Percentiles rank a stretch among this genome's conserved stretches.
These are phyloP conservation scores for Eupithecia tripunctaria DNA, from an alignment of 2,888 invertebrate genomes.

Conservation along the genomic window DNA sequence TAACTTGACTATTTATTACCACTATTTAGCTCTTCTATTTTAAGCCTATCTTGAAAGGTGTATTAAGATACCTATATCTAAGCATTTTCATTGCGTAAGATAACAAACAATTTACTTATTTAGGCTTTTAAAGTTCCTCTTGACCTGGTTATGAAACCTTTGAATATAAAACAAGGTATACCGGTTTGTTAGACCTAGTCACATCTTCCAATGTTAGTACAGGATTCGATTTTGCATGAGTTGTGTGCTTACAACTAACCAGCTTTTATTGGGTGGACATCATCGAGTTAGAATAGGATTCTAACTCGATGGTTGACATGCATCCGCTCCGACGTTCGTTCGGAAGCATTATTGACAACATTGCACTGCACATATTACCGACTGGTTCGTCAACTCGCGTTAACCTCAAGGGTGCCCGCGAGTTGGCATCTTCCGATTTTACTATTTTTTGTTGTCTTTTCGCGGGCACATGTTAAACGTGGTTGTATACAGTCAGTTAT, in stretches of 20 bases:
- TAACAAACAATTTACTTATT: not conserved
- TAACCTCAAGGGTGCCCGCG: no score
- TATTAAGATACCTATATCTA: not conserved
- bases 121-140: conserved; percentile 20
- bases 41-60: not conserved
- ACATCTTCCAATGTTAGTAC: not conserved
- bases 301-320: no score
- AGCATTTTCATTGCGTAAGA: not conserved
- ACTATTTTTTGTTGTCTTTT: no score
- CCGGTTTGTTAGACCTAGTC: not conserved
- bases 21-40: not conserved
- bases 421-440: no score
- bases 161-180: not conserved
- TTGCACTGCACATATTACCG: no score
- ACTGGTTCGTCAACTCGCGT: no score
- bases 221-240: not conserved
- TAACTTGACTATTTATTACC: no score
- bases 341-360: no score
- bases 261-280: not conserved
- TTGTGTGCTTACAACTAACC: not conserved
- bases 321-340: no score
- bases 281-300: no score
- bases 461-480: no score
- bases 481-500: no score
- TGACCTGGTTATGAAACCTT: conserved; percentile 19